Percentiles rank a stretch among this genome's conserved stretches.
phyloP scores from a whole-genome alignment of 2,113 vertebrate species.

The Jacana jacana region DNA sequence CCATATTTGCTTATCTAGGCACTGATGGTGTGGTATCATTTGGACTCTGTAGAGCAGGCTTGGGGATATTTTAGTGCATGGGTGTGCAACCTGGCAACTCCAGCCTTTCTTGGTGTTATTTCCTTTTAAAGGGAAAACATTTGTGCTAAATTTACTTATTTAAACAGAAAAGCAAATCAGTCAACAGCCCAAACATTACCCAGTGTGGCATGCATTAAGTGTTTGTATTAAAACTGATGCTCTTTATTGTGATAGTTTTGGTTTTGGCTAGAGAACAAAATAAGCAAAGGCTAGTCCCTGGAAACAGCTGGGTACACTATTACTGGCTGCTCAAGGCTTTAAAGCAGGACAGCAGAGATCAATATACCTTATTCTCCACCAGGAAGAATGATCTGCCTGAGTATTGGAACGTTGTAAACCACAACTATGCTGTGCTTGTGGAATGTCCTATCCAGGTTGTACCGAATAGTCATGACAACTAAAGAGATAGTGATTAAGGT shows the following conservation, averaged over 20 bases:
- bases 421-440: neutral
- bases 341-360: neutral
- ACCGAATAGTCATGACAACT: neutral
- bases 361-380: neutral
- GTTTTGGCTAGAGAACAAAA: neutral
- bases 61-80: neutral
- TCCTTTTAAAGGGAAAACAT: neutral
- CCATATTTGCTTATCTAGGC: neutral
- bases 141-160: neutral
- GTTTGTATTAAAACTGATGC: neutral
- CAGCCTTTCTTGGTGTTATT: neutral
- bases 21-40: neutral
- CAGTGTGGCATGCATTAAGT: neutral
- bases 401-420: neutral
- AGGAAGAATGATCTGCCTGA: neutral
- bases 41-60: neutral
- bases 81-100: neutral
- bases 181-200: neutral
- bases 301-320: neutral
- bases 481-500: neutral
- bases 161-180: neutral
- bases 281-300: neutral
- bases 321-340: neutral
- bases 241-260: neutral
- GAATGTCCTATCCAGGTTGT: neutral